phyloP scores from a whole-genome alignment of 2,797 vertebrate genomes.

The Cyprinella venusta region DNA sequence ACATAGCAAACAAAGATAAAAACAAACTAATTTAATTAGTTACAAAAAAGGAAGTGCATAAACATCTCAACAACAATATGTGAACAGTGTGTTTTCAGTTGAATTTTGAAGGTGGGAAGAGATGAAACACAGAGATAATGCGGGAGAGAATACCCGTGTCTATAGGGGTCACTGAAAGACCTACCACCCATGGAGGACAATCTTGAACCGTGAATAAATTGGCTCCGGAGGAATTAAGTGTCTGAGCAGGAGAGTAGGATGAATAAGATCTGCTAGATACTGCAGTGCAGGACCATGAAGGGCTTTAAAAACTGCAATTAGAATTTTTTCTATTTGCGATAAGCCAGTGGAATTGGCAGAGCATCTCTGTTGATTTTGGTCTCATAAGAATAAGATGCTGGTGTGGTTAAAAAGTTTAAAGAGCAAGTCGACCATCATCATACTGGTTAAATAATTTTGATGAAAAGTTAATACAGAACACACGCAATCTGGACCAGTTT shows the following conservation, averaged over 20 bases:
- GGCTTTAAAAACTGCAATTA: conserved; percentile 24
- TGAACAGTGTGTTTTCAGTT: neutral
- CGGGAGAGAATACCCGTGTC: conserved; percentile 9
- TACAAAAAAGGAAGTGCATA: neutral
- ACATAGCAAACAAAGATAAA: neutral
- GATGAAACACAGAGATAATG: neutral
- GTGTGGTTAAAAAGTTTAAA: neutral
- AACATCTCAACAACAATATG: neutral
- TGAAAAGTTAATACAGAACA: neutral
- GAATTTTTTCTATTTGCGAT: neutral
- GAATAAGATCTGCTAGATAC: conserved; percentile 13
- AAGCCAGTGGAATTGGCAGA: neutral
- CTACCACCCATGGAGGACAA: conserved; percentile 32
- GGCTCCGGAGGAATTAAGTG: conserved; percentile 21
- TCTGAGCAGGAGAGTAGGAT: conserved; percentile 18
- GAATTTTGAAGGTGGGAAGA: conserved; percentile 15
- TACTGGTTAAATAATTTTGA: neutral
- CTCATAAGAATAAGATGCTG: neutral
- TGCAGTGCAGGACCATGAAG: neutral
- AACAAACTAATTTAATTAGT: neutral
- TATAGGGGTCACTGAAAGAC: conserved; percentile 28
- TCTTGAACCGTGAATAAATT: conserved; percentile 33
- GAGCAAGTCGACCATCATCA: neutral
- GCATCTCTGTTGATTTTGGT: neutral
- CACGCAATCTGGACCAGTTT: neutral